phyloP scores from a whole-genome alignment of 2,113 vertebrate species.

The Limnothrissa miodon region DNA sequence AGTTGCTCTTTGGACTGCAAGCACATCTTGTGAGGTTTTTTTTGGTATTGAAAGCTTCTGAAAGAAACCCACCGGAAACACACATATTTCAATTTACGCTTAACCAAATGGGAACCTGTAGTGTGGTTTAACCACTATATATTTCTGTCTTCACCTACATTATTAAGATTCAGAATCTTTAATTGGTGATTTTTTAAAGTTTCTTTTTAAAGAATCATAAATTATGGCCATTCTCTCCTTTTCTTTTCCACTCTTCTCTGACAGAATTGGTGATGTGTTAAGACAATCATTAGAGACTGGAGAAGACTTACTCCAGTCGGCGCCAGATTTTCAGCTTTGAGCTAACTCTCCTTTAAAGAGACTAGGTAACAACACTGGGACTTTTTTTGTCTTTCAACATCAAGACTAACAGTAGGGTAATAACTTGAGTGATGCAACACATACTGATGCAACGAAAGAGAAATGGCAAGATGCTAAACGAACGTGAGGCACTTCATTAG shows the following conservation, averaged over 20 bases:
- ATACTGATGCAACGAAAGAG: constrained; percentile 36
- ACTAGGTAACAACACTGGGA: constrained; percentile 2
- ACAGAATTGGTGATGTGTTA: constrained; percentile 2
- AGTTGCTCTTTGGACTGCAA: not conserved
- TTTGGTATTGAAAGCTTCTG: not conserved
- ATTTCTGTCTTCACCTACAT: not conserved
- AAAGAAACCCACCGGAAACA: not conserved
- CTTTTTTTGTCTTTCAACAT: constrained; percentile 18
- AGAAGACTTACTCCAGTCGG: not conserved
- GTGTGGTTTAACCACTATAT: constrained; percentile 2
- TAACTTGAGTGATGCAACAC: constrained; percentile 30
- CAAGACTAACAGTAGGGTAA: not conserved
- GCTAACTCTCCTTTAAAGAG: constrained; percentile 11
- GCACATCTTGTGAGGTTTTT: not conserved
- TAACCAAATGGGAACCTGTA: not conserved
- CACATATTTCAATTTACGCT: not conserved
- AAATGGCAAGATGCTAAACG: constrained; percentile 35
- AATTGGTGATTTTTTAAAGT: not conserved
- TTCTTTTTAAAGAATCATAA: not conserved
- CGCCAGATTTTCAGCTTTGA: not conserved
- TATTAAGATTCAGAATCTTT: constrained; percentile 18
- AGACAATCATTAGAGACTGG: not conserved
- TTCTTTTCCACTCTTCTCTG: not conserved
- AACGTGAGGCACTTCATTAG: constrained; percentile 46
- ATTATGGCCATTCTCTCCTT: not conserved